Percentiles rank a stretch among this genome's conserved stretches.
These are phyloP conservation scores for Siphonodentalium dalli DNA, from an alignment of 2,888 invertebrate genomes.

Conservation along the genomic window DNA sequence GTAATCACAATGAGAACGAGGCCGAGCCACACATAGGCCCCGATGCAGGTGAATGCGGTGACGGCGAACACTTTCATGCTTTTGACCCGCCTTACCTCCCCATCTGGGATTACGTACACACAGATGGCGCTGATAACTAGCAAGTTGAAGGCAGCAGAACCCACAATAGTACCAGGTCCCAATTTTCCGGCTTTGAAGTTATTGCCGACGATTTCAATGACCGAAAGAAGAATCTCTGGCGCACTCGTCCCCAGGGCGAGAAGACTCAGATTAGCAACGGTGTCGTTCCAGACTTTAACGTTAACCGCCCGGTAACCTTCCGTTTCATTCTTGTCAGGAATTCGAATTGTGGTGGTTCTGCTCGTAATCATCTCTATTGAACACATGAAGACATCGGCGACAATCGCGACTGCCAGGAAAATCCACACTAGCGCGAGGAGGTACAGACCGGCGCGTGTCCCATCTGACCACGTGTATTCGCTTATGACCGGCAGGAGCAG, in stretches of 20 bases:
- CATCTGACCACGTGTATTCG: constrained; percentile 67
- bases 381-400: constrained; percentile 72
- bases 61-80: constrained; percentile 66
- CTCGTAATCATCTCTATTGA: constrained; percentile 71
- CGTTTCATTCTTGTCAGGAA: constrained; percentile 45
- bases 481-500: constrained; percentile 66
- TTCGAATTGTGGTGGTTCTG: constrained; percentile 66
- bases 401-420: constrained; percentile 70
- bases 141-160: constrained; percentile 72
- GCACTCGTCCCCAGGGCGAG: constrained; percentile 70
- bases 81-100: constrained; percentile 65
- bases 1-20: constrained; percentile 67
- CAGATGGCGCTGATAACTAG: constrained; percentile 70
- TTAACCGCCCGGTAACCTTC: constrained; percentile 66
- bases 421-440: constrained; percentile 69
- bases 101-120: constrained; percentile 66
- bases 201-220: constrained; percentile 69
- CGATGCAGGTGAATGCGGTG: constrained; percentile 66
- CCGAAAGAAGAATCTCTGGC: constrained; percentile 70
- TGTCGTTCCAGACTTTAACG: constrained; percentile 70
- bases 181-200: constrained; percentile 67
- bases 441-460: constrained; percentile 66
- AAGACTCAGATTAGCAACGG: constrained; percentile 70
- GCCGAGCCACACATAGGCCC: constrained; percentile 72
- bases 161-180: constrained; percentile 71